phyloP scores from a whole-genome alignment of 2,113 vertebrate species.

The Xerus inauris region DNA sequence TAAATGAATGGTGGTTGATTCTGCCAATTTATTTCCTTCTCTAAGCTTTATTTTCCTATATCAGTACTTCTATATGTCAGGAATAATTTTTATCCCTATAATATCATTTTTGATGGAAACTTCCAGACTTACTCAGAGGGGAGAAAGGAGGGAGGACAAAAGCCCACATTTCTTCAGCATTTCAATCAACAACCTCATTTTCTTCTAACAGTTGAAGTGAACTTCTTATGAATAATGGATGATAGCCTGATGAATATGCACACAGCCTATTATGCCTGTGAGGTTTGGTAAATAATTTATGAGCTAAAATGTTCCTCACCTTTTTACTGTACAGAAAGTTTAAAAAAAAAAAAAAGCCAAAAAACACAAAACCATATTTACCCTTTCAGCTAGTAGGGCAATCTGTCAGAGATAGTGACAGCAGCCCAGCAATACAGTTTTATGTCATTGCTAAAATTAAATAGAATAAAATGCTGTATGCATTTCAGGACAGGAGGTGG shows the following conservation, averaged over 20 bases:
- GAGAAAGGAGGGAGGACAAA: conserved; percentile 49
- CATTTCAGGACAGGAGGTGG: not conserved
- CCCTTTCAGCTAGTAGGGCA: conserved; percentile 67
- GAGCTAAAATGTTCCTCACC: conserved; percentile 84
- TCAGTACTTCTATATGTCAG: not conserved
- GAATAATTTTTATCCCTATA: conserved; percentile 38
- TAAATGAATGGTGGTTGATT: not conserved
- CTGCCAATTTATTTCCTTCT: conserved; percentile 41
- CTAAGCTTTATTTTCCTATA: not conserved
- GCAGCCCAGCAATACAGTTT: not conserved
- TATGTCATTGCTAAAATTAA: conserved; percentile 48
- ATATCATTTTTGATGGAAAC: conserved; percentile 59
- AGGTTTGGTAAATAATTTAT: conserved; percentile 87
- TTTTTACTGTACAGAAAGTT: conserved; percentile 76
- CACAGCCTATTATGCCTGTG: conserved; percentile 81
- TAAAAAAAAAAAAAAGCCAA: not conserved
- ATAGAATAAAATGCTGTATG: conserved; percentile 23
- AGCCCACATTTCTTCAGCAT: conserved; percentile 72
- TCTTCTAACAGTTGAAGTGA: conserved; percentile 77
- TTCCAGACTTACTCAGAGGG: conserved; percentile 59
- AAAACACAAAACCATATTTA: conserved; percentile 63
- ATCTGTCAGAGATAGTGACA: conserved; percentile 52
- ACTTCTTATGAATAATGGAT: conserved; percentile 86
- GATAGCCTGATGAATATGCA: conserved; percentile 86
- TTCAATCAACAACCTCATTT: conserved; percentile 80